phyloP scores from a whole-genome alignment of 2,888 invertebrate genomes.

The Molanna angustata region DNA sequence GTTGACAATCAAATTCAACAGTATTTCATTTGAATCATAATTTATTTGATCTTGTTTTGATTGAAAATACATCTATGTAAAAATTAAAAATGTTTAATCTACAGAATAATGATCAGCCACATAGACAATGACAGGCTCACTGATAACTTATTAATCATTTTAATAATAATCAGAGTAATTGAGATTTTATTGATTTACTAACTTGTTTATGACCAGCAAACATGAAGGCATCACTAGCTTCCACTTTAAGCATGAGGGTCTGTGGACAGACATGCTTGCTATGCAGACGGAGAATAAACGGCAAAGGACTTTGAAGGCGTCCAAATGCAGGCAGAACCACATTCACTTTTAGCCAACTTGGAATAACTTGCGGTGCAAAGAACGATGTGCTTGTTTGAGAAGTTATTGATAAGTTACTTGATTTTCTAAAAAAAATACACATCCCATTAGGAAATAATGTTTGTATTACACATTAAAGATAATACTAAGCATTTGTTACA shows the following conservation, averaged over 20 bases:
- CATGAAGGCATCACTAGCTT: slow-evolving; percentile 89
- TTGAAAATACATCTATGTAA: background rate
- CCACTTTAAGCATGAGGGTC: slow-evolving; percentile 71
- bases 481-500: too few species aligned
- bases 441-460: too few species aligned
- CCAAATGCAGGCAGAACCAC: slow-evolving; percentile 71
- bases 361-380: slow-evolving; percentile 57
- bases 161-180: too few species aligned
- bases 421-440: slow-evolving; percentile 23
- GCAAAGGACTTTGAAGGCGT: slow-evolving; percentile 67
- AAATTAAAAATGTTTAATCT: background rate
- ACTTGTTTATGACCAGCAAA: slow-evolving; percentile 93
- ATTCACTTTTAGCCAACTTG: slow-evolving; percentile 44
- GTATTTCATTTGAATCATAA: too few species aligned
- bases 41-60: too few species aligned
- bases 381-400: slow-evolving; percentile 56
- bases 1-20: background rate
- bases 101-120: background rate
- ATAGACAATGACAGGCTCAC: too few species aligned
- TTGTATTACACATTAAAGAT: too few species aligned
- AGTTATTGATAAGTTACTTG: slow-evolving; percentile 53
- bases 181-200: too few species aligned
- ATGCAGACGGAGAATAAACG: slow-evolving; percentile 66
- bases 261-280: slow-evolving; percentile 72
- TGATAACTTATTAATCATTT: too few species aligned